Evolutionary conservation across 2,888 invertebrate species (phyloP).

Genomic region (Drosophila fulvimacula): DNA sequence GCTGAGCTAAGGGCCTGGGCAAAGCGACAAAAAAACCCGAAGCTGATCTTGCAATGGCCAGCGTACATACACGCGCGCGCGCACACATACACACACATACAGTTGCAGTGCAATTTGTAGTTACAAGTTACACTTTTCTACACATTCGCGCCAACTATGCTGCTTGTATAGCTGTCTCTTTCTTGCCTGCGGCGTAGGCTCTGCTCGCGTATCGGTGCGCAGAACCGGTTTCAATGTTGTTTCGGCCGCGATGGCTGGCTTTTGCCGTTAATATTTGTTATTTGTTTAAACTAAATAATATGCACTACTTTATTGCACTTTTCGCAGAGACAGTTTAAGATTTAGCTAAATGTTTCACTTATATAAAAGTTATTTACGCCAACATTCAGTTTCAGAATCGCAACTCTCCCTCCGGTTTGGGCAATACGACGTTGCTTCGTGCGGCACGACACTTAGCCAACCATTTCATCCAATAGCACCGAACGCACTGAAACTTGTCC

Average conservation of each 20-base stretch:
- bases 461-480: constrained; percentile 84
- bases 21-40: constrained; percentile 39
- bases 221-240: constrained; percentile 67
- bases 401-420: constrained; percentile 52
- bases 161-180: constrained; percentile 65
- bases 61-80: constrained; percentile 15
- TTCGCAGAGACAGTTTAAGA: constrained; percentile 9
- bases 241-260: constrained; percentile 49
- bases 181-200: constrained; percentile 62
- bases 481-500: constrained; percentile 82
- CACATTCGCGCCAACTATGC: constrained; percentile 54
- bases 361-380: constrained; percentile 13
- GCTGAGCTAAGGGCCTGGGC: constrained; percentile 43
- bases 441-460: constrained; percentile 75
- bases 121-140: constrained; percentile 72
- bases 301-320: constrained; percentile 43
- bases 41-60: constrained; percentile 66
- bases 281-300: constrained; percentile 33
- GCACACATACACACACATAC: constrained; percentile 24
- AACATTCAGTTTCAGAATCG: constrained; percentile 42
- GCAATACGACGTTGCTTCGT: constrained; percentile 66
- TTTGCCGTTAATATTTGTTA: constrained; percentile 40
- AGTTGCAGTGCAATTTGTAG: constrained; percentile 72
- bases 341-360: constrained; percentile 5
- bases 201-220: constrained; percentile 53